Evolutionary conservation across 2,888 invertebrate genomes (phyloP).

Genomic region (Parnassius orleans): DNA sequence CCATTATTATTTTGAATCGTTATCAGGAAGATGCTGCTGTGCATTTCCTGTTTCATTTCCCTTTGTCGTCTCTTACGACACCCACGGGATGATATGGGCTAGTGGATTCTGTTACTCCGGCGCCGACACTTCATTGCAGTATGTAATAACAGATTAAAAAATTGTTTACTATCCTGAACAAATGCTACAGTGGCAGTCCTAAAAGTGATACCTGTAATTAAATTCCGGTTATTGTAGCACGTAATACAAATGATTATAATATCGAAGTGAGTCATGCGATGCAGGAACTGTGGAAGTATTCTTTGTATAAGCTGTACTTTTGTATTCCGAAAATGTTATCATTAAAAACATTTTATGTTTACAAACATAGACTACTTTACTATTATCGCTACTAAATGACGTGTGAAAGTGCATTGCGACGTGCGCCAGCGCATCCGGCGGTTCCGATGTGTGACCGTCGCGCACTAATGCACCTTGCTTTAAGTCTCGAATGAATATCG

Average conservation of each 20-base stretch:
- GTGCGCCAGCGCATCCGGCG: constrained; percentile 42
- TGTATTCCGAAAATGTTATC: background rate
- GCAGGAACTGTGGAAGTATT: constrained; percentile 1
- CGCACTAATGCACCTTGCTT: constrained; percentile 49
- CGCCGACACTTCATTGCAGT: too few relatives aligned
- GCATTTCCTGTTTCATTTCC: too few relatives aligned
- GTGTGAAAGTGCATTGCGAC: constrained; percentile 63
- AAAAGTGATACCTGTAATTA: background rate
- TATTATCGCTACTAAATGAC: constrained; percentile 56
- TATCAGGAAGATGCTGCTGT: too few relatives aligned
- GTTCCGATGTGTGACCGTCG: constrained; percentile 56
- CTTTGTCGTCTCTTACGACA: too few relatives aligned
- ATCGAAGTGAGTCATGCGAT: background rate
- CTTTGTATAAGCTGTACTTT: background rate
- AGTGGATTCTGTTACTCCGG: too few relatives aligned
- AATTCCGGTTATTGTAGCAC: background rate
- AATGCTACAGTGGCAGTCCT: too few relatives aligned
- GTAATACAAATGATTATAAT: background rate
- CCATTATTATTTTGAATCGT: too few relatives aligned
- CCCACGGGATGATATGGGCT: too few relatives aligned
- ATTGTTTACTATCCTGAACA: too few relatives aligned
- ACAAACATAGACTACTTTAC: constrained; percentile 33
- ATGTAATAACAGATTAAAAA: too few relatives aligned
- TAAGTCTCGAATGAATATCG: constrained; percentile 9
- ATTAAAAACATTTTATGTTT: constrained; percentile 5